Conservation (phyloP, 2,888 invertebrate species). For the Hipparchia semele region DNA sequence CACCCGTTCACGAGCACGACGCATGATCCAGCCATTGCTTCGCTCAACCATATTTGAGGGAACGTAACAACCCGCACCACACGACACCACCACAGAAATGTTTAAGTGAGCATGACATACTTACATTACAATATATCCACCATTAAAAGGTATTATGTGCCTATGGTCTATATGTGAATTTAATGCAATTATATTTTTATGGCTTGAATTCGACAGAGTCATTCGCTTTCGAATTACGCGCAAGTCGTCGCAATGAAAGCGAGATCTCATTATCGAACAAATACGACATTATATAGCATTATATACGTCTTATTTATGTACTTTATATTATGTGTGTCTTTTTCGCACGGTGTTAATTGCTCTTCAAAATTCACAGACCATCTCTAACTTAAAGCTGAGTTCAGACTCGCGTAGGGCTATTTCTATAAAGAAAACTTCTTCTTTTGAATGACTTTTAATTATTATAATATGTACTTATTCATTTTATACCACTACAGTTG, state of each 20-base stretch:
- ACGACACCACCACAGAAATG: too few relatives aligned
- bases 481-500: too few relatives aligned
- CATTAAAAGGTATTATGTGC: too few relatives aligned
- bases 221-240: conserved; percentile 25
- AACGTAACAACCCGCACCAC: too few relatives aligned
- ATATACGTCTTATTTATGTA: not conserved
- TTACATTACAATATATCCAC: too few relatives aligned
- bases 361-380: conserved; percentile 21
- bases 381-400: conserved; percentile 18
- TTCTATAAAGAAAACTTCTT: not conserved
- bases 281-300: conserved; percentile 25
- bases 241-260: conserved; percentile 24
- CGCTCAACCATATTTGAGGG: too few relatives aligned
- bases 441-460: too few relatives aligned
- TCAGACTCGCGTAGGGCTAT: conserved; percentile 1
- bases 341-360: conserved; percentile 29
- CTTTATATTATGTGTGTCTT: not conserved
- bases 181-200: not conserved
- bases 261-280: conserved; percentile 32
- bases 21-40: too few relatives aligned
- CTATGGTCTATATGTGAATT: too few relatives aligned
- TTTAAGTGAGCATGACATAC: too few relatives aligned
- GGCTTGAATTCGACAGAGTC: not conserved
- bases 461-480: too few relatives aligned
- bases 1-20: too few relatives aligned